Percentiles rank a stretch among this genome's conserved stretches.
phyloP scores from a whole-genome alignment of 1,140 invertebrate species.

The Drosophila pachea region DNA sequence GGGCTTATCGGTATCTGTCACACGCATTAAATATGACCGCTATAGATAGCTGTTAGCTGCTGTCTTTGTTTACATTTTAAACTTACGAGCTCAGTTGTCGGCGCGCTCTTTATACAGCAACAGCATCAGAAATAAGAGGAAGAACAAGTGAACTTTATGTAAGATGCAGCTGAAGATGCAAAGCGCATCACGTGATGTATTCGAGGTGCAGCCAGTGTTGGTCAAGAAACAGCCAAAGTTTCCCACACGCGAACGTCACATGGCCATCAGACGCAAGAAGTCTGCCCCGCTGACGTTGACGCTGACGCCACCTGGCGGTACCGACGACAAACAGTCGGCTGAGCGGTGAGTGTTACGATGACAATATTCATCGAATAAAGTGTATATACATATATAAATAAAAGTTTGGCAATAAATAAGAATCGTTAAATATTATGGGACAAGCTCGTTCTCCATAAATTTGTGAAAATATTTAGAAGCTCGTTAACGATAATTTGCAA shows the following conservation, averaged over 20 bases:
- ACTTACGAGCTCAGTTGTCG: conserved; percentile 35
- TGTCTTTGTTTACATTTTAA: conserved; percentile 55
- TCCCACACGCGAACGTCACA: conserved; percentile 84
- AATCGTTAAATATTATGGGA: not conserved
- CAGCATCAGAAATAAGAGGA: conserved; percentile 38
- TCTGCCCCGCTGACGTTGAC: conserved; percentile 42
- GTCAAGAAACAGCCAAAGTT: conserved; percentile 83
- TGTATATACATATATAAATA: not conserved
- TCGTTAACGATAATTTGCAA: conserved; percentile 21
- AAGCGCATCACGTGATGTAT: conserved; percentile 60
- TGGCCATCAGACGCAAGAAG: conserved; percentile 82
- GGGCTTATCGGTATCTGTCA: conserved; percentile 34
- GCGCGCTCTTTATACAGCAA: conserved; percentile 62
- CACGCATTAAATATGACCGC: conserved; percentile 44
- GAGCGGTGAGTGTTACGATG: conserved; percentile 43
- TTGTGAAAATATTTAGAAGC: conserved; percentile 2
- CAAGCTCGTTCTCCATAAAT: not conserved
- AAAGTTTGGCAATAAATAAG: not conserved
- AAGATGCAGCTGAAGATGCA: conserved; percentile 67
- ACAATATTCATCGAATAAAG: conserved; percentile 5
- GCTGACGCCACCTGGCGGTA: conserved; percentile 30
- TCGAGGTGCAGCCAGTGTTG: conserved; percentile 79
- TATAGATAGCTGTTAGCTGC: conserved; percentile 42
- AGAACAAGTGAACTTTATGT: conserved; percentile 1
- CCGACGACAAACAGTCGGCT: conserved; percentile 1